Conservation (phyloP, 2,113 vertebrate genomes). For the Gopherus flavomarginatus region DNA sequence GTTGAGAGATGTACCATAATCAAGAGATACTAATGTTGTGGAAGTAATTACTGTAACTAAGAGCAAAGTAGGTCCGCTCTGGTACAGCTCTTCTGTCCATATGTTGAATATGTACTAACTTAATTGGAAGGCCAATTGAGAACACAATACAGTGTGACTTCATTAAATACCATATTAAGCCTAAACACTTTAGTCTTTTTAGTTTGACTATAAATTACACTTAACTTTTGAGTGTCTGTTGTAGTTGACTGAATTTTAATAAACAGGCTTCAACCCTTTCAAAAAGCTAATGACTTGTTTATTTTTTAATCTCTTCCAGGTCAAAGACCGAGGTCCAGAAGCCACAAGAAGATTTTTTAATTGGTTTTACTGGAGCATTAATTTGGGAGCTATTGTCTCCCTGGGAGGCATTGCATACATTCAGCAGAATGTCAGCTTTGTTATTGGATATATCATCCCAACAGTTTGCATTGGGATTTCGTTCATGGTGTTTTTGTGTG, state of each 20-base stretch:
- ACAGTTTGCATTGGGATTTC: conserved; percentile 89
- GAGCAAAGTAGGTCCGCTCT: not conserved
- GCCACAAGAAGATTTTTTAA: conserved; percentile 96
- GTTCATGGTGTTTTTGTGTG: conserved; percentile 90
- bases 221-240: not conserved
- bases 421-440: conserved; percentile 92
- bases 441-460: conserved; percentile 89
- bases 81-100: not conserved
- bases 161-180: not conserved
- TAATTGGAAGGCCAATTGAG: not conserved
- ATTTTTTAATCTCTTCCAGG: conserved; percentile 76
- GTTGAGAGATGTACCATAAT: not conserved
- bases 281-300: not conserved
- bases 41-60: not conserved
- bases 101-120: not conserved
- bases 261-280: not conserved
- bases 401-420: conserved; percentile 93
- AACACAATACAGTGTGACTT: not conserved
- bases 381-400: conserved; percentile 93
- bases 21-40: not conserved
- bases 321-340: conserved; percentile 95
- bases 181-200: not conserved
- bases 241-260: not conserved
- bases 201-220: not conserved
- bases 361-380: conserved; percentile 99